Conservation (phyloP, 1,140 invertebrate species). For the Macrotrachela quadricornifera region DNA sequence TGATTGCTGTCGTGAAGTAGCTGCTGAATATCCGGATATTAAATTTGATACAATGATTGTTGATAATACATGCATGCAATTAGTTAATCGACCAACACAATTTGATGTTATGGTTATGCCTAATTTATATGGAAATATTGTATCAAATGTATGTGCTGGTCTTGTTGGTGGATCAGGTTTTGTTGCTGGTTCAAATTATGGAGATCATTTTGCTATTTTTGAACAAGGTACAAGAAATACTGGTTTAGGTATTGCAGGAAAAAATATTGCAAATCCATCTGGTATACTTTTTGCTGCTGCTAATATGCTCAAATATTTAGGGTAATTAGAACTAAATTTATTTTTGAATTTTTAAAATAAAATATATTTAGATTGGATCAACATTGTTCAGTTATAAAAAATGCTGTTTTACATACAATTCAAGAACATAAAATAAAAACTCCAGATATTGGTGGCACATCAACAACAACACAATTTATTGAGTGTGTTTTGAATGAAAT, state of each 20-base stretch:
- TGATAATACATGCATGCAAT: conserved; percentile 92
- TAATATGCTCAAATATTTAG: conserved; percentile 7
- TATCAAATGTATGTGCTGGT: conserved; percentile 84
- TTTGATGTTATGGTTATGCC: conserved; percentile 96
- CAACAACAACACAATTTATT: conserved; percentile 80
- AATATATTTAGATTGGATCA: background rate
- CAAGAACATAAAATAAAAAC: conserved; percentile 37
- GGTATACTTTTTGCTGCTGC: conserved; percentile 6
- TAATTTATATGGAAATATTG: conserved; percentile 95
- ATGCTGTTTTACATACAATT: conserved; percentile 5
- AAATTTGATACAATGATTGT: conserved; percentile 91
- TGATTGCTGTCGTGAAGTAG: conserved; percentile 55
- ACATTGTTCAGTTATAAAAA: conserved; percentile 4
- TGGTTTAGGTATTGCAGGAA: conserved; percentile 1
- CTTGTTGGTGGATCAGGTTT: conserved; percentile 27
- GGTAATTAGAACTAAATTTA: background rate
- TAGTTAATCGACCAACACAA: conserved; percentile 81
- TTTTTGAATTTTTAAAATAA: background rate
- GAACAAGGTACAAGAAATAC: conserved; percentile 8
- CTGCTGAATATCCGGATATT: conserved; percentile 65
- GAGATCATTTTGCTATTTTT: conserved; percentile 5
- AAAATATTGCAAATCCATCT: conserved; percentile 9
- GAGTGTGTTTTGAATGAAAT: conserved; percentile 40
- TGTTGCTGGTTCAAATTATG: conserved; percentile 7
- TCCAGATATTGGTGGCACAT: conserved; percentile 78